These are phyloP conservation scores for Lysiphlebus fabarum DNA, from an alignment of 1,140 invertebrate species.

Conservation along the genomic window DNA sequence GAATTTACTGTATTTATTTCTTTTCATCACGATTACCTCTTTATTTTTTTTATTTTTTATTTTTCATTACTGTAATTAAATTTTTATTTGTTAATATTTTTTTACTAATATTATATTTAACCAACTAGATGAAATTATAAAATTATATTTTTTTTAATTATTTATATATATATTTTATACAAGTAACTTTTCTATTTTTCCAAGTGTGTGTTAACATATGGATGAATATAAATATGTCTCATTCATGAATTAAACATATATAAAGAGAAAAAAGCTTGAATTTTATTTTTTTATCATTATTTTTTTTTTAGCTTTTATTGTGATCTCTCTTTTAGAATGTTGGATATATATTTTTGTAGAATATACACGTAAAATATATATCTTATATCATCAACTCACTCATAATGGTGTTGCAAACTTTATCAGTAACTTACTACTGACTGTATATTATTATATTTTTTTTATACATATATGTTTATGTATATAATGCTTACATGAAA, in stretches of 20 bases:
- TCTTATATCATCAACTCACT: slow-evolving; percentile 21
- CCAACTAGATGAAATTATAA: not conserved
- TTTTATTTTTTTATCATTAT: not conserved
- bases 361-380: slow-evolving; percentile 19
- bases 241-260: slow-evolving; percentile 45
- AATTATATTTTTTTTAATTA: too few species aligned
- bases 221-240: slow-evolving; percentile 44
- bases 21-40: too few species aligned
- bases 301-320: not conserved
- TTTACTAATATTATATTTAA: too few species aligned
- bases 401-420: slow-evolving; percentile 18
- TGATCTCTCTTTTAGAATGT: too few species aligned
- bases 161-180: too few species aligned
- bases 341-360: not conserved
- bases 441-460: not conserved
- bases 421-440: slow-evolving; percentile 20
- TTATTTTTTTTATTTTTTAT: too few species aligned
- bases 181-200: too few species aligned
- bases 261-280: slow-evolving; percentile 30
- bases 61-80: too few species aligned
- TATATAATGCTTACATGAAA: not conserved
- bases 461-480: slow-evolving; percentile 1
- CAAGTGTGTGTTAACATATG: slow-evolving; percentile 28
- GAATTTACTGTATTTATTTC: too few species aligned
- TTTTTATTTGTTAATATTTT: too few species aligned